These are phyloP conservation scores for Sylvia borin DNA, from an alignment of 2,797 vertebrate species.

Conservation along the genomic window DNA sequence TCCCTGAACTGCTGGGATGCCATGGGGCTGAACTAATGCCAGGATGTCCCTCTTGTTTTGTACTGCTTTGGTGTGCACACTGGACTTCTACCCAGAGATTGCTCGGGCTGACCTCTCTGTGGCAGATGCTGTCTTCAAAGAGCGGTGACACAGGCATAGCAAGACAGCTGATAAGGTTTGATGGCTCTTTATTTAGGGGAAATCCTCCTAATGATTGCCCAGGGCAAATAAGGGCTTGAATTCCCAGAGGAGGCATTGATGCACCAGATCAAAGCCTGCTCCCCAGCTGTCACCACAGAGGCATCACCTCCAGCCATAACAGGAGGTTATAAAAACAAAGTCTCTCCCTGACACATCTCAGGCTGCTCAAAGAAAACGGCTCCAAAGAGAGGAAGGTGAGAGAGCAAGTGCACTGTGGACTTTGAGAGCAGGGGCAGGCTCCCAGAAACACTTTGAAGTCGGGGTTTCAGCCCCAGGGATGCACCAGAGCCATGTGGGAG, in stretches of 20 bases:
- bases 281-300: background rate
- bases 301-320: slow-evolving; percentile 48
- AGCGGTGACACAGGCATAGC: background rate
- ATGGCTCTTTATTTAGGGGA: slow-evolving; percentile 25
- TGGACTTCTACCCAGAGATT: background rate
- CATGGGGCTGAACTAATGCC: background rate
- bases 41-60: background rate
- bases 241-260: slow-evolving; percentile 38
- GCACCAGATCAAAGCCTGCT: slow-evolving; percentile 50
- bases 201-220: slow-evolving; percentile 22
- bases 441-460: accelerated
- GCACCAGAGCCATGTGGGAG: accelerated
- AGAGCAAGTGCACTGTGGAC: background rate
- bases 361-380: background rate
- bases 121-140: slow-evolving; percentile 26
- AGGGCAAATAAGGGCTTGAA: slow-evolving; percentile 37
- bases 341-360: slow-evolving; percentile 10
- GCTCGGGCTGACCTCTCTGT: background rate
- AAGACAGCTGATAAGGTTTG: slow-evolving; percentile 40
- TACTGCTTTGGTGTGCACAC: background rate
- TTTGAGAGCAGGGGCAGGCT: background rate
- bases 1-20: background rate
- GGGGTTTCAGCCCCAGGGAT: background rate
- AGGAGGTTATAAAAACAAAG: slow-evolving; percentile 54
- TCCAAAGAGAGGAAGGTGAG: background rate